Conservation (phyloP, 2,113 vertebrate genomes). For the Aythya baeri region DNA sequence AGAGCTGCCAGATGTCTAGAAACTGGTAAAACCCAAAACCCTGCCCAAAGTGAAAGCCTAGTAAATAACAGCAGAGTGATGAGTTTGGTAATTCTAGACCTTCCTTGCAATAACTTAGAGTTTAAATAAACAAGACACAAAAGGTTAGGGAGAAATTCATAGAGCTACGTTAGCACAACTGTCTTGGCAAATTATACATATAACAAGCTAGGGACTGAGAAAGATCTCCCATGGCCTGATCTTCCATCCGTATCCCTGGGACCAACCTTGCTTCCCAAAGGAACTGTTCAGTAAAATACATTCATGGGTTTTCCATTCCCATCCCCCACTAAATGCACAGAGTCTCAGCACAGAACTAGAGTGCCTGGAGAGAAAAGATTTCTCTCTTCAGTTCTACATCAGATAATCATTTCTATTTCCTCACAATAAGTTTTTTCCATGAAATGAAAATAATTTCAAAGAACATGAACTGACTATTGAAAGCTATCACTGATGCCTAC, state of each 20-base stretch:
- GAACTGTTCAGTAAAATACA: background rate
- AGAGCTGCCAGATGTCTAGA: background rate
- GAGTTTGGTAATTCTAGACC: background rate
- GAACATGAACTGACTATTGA: conserved; percentile 24
- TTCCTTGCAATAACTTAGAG: background rate
- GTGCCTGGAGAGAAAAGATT: background rate
- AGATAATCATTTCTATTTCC: conserved; percentile 57
- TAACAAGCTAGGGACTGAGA: background rate
- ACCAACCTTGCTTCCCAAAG: background rate
- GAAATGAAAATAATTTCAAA: conserved; percentile 63
- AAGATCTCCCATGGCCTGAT: background rate
- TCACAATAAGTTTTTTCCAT: conserved; percentile 18
- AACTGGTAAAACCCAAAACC: background rate
- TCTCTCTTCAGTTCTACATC: background rate
- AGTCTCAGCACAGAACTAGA: background rate
- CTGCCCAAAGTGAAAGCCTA: background rate
- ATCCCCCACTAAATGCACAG: background rate
- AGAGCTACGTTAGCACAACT: background rate
- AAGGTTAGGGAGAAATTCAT: background rate
- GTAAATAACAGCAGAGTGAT: background rate
- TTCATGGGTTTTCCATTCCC: background rate
- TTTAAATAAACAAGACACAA: background rate
- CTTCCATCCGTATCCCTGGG: background rate
- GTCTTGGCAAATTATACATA: background rate
- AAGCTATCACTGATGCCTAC: conserved; percentile 62